Base-by-base conservation (phyloP, 2,888 invertebrate species). In the Heteromyza rotundicornis region DNA sequence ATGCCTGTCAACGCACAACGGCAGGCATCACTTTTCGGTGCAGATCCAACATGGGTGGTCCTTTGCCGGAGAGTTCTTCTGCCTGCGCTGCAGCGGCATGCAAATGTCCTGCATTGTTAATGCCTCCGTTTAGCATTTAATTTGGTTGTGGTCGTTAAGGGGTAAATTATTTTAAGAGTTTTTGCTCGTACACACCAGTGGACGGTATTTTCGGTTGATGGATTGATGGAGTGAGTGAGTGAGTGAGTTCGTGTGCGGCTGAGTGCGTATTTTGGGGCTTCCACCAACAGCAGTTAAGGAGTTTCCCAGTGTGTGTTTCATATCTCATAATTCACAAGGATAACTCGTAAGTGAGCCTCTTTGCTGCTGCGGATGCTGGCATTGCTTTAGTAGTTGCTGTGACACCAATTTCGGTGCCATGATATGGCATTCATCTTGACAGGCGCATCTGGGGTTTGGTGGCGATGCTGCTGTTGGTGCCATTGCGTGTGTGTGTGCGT, bases 381-480 rank as follows among this genome's bases (percentile, higher is more conserved):
- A 58, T 60, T 65, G 63, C 63, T 65, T 76, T 70, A 73, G 76
- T 69, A 73, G 67, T 70, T 74, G 54, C 19, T 54, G 54, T 75
- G 74, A 74, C 74, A 74, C 70, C 72, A 74, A 75, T 75, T 77
- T 72, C 66, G 74, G 73, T 73, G 71, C 74, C 64, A 76, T 77
- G 79, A 77, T 77, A 77, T 72, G 75, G 71, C 74, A 77, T 78
- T 77, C 79, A 77, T 77, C 71, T 75, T 77, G 78, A 77, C 79
- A 77, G 78, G 71, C 76, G 70, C 73, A 77, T 70, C 72, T 73
- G 75, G 69, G 71, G 65, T 66, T 66, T 70, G 67, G 64, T 72
- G 67, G 51, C 58, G 47, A 53, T 57, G 32, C 40, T 58, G 56
- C 40, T 50, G 19, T 57, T 40, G 36, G 20, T 14, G 23, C 27